Evolutionary conservation across 2,797 vertebrate genomes (phyloP).

Genomic region (Bovichtus diacanthus): DNA sequence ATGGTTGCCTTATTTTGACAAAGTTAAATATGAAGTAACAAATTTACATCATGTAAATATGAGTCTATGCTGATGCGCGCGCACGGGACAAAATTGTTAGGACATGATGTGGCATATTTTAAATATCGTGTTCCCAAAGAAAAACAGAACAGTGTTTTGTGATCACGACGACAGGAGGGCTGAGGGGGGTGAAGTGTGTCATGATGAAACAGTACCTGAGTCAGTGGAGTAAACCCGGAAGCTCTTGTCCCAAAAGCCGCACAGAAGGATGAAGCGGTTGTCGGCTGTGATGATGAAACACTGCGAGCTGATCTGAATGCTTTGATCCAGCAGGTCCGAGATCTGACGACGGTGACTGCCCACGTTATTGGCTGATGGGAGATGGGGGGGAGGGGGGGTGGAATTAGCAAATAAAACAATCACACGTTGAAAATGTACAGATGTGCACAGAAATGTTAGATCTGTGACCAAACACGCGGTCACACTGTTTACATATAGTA

Average conservation of each 20-base stretch:
- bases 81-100: neutral
- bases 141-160: neutral
- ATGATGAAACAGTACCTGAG: constrained; percentile 85
- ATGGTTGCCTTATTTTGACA: neutral
- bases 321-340: constrained; percentile 96
- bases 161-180: neutral
- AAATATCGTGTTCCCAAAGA: neutral
- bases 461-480: neutral
- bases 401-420: neutral
- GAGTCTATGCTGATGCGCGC: neutral
- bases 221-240: constrained; percentile 97
- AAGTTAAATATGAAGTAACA: neutral
- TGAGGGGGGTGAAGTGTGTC: too few species aligned
- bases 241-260: constrained; percentile 99
- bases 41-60: neutral
- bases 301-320: constrained; percentile 96
- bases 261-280: constrained; percentile 96
- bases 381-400: neutral
- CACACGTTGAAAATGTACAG: constrained; percentile 11
- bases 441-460: constrained; percentile 6
- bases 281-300: constrained; percentile 96
- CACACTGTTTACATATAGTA: constrained; percentile 19
- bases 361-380: constrained; percentile 90
- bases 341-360: constrained; percentile 94
- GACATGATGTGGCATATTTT: neutral